Evolutionary conservation across 2,888 invertebrate genomes (phyloP).

Genomic region (Lycia hirtaria): DNA sequence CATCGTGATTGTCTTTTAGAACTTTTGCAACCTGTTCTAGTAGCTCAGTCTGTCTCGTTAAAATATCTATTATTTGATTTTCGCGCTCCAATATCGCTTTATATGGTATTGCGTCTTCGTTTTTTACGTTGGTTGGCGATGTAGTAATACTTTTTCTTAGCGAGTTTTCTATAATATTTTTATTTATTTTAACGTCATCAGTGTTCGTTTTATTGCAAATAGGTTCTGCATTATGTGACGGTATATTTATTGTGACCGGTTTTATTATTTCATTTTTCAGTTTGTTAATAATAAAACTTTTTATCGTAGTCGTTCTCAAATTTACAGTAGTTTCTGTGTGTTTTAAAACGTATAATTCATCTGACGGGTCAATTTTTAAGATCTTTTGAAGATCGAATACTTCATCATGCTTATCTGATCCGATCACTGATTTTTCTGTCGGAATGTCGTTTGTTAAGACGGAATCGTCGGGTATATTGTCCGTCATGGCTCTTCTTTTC

Average conservation of each 20-base stretch:
- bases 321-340: neutral
- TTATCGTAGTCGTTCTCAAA: neutral
- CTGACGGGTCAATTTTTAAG: neutral
- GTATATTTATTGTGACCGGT: neutral
- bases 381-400: neutral
- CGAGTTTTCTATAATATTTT: neutral
- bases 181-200: neutral
- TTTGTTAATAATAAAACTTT: neutral
- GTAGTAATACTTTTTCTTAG: neutral
- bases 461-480: no score
- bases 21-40: conserved; percentile 42
- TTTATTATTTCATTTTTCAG: neutral
- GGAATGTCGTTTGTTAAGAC: neutral
- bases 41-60: conserved; percentile 40
- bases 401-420: neutral
- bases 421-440: neutral
- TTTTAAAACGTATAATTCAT: neutral
- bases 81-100: conserved; percentile 7
- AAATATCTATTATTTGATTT: conserved; percentile 19
- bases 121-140: neutral
- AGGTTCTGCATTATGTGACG: neutral
- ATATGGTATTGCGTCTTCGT: neutral
- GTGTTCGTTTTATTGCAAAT: neutral
- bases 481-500: neutral
- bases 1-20: conserved; percentile 15